phyloP scores from a whole-genome alignment of 2,113 vertebrate species.

The Sisor rabdophorus region DNA sequence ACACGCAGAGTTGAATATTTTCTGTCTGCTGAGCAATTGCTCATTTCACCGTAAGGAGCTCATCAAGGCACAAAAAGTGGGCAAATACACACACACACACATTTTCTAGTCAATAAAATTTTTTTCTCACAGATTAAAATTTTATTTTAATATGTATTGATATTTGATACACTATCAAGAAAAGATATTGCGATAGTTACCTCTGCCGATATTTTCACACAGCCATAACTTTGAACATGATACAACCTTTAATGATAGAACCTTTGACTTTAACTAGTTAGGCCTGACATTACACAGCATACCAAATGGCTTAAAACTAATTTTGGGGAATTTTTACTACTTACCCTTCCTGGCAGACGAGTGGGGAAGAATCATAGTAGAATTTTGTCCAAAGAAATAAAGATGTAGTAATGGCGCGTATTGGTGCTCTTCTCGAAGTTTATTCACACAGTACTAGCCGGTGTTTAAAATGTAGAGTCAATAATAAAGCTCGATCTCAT shows the following conservation, averaged over 20 bases:
- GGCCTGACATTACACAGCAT: no score
- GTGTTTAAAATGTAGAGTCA: background rate
- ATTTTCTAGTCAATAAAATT: no score
- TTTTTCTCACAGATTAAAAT: no score
- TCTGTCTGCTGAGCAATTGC: conserved; percentile 8
- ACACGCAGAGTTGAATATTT: conserved; percentile 6
- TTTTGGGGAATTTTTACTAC: background rate
- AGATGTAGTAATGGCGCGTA: background rate
- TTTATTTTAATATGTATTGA: no score
- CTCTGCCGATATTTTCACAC: no score
- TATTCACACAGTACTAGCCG: background rate
- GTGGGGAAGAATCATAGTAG: background rate
- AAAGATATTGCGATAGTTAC: no score
- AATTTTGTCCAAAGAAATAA: background rate
- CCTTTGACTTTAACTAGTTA: background rate
- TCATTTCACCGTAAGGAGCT: background rate
- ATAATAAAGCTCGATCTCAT: conserved; percentile 1
- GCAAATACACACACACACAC: background rate
- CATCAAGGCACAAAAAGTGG: conserved; percentile 1
- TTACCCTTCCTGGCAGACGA: background rate
- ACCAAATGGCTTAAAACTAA: no score
- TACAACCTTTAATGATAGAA: background rate
- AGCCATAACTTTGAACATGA: no score
- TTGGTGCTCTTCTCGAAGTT: background rate
- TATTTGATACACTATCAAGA: no score